Percentiles rank a stretch among this genome's conserved stretches.
phyloP scores from a whole-genome alignment of 1,140 invertebrate species.

The Tribolium castaneum region DNA sequence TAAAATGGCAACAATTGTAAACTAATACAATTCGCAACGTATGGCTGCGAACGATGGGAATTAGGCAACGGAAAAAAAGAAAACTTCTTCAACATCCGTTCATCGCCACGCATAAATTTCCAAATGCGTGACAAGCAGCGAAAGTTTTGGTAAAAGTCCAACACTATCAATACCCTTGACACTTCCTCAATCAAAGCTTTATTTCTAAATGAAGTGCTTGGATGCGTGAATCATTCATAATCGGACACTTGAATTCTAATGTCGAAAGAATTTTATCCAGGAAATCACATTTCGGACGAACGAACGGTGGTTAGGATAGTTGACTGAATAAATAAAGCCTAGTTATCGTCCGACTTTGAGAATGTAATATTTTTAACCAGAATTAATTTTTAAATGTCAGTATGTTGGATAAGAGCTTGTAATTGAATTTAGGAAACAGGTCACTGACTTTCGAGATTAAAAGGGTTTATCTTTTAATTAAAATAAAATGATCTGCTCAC shows the following conservation, averaged over 20 bases:
- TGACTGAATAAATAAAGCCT: not conserved
- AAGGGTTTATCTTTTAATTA: constrained; percentile 1
- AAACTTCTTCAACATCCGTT: constrained; percentile 24
- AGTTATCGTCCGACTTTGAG: too few species aligned
- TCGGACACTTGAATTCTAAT: not conserved
- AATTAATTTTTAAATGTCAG: not conserved
- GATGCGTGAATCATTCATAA: not conserved
- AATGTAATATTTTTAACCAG: not conserved
- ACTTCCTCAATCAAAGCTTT: not conserved
- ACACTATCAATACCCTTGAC: not conserved
- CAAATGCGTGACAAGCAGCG: constrained; percentile 19
- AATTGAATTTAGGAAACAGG: not conserved
- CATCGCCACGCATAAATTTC: constrained; percentile 20
- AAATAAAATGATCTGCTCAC: not conserved
- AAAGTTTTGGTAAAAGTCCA: constrained; percentile 23
- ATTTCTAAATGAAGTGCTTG: not conserved
- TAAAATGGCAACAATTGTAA: not conserved
- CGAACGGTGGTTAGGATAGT: not conserved
- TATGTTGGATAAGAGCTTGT: not conserved
- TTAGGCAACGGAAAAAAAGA: constrained; percentile 13
- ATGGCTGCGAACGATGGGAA: constrained; percentile 12
- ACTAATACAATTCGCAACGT: not conserved
- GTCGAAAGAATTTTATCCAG: not conserved
- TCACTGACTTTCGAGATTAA: not conserved
- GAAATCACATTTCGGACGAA: not conserved